Evolutionary conservation across 2,113 vertebrate species (phyloP).

Genomic region (Rhagologus leucostigma): DNA sequence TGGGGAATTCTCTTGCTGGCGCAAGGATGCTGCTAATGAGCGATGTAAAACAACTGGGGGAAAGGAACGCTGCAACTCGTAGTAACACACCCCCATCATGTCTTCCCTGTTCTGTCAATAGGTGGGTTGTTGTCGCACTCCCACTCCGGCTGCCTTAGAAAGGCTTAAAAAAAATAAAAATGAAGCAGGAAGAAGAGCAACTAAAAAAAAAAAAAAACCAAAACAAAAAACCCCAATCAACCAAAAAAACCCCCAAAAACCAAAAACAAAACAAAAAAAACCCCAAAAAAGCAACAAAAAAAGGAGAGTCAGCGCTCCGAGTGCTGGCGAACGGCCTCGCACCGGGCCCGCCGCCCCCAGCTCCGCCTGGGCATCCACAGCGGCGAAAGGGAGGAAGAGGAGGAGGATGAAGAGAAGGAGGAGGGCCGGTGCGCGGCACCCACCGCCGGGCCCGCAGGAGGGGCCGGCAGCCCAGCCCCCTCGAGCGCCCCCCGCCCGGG

Average conservation of each 20-base stretch:
- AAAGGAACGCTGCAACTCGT: slow-evolving; percentile 29
- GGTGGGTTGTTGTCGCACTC: slow-evolving; percentile 72
- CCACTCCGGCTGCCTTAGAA: slow-evolving; percentile 70
- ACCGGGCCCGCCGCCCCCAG: not conserved
- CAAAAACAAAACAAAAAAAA: slow-evolving; percentile 1
- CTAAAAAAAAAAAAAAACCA: not conserved
- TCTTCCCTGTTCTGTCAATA: slow-evolving; percentile 68
- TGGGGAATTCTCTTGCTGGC: not conserved
- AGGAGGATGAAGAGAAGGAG: not conserved
- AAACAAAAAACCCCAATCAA: not conserved
- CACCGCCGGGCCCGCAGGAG: slow-evolving; percentile 44
- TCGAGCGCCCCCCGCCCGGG: not conserved
- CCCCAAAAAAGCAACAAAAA: no score
- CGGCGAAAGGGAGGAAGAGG: not conserved
- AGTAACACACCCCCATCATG: slow-evolving; percentile 75
- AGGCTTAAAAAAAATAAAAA: slow-evolving; percentile 1
- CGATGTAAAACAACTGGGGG: not conserved
- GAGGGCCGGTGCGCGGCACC: not conserved
- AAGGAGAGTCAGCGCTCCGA: not conserved
- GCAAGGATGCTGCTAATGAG: not conserved
- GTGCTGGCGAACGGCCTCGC: no score
- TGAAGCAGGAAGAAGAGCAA: slow-evolving; percentile 63
- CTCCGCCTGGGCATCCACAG: slow-evolving; percentile 12
- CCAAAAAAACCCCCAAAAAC: not conserved
- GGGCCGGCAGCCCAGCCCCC: not conserved